A percentile compares a stretch with the other conserved stretches of the same genome.
Conservation (phyloP, 2,888 invertebrate species). For the Rosalia funebris region DNA sequence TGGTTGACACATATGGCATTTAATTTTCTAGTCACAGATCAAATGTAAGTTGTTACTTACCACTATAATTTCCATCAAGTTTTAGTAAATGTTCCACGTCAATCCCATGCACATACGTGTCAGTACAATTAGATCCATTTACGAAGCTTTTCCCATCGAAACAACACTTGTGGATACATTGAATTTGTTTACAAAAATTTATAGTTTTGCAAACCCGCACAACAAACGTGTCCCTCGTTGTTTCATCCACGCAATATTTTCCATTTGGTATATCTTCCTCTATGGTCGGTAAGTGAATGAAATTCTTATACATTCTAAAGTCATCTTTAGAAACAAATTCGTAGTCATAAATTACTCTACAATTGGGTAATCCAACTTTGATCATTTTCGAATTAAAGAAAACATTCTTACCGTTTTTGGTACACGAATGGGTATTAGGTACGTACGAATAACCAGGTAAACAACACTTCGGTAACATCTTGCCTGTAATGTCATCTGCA, state of each 20-base stretch:
- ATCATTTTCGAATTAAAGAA: background rate
- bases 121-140: conserved; percentile 48
- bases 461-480: conserved; percentile 17
- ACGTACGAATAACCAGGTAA: conserved; percentile 3
- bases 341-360: conserved; percentile 47
- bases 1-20: no score
- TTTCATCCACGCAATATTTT: conserved; percentile 46
- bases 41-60: no score
- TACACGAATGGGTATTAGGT: conserved; percentile 17
- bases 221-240: conserved; percentile 34
- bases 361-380: conserved; percentile 35
- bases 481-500: background rate
- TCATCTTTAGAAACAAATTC: conserved; percentile 26
- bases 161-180: conserved; percentile 68
- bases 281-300: background rate
- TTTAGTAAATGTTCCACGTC: conserved; percentile 39
- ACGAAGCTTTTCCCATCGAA: conserved; percentile 66
- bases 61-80: conserved; percentile 9
- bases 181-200: conserved; percentile 43
- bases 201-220: conserved; percentile 47
- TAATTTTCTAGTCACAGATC: no score
- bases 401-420: background rate
- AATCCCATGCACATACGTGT: conserved; percentile 49
- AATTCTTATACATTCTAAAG: conserved; percentile 12
- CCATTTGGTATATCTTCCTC: conserved; percentile 21